Percentiles rank a stretch among this genome's conserved stretches.
Conservation (phyloP, 2,888 invertebrate genomes). For the Ichneumoninae sp. region DNA sequence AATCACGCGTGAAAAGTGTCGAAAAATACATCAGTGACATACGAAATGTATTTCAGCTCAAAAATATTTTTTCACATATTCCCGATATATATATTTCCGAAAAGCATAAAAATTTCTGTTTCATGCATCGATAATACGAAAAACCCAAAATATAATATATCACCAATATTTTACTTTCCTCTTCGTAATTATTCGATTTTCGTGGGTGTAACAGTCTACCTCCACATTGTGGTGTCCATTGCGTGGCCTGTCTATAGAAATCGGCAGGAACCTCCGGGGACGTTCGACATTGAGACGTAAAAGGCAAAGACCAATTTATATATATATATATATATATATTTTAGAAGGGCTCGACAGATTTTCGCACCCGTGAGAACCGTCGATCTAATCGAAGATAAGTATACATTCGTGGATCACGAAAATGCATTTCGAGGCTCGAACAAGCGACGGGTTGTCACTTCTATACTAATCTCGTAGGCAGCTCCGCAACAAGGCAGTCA, state of each 20-base stretch:
- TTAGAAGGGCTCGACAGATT: constrained; percentile 2
- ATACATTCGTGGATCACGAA: constrained; percentile 40
- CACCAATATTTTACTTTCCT: too few species aligned
- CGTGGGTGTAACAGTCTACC: too few species aligned
- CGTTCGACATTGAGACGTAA: constrained; percentile 5
- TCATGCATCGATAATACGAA: background rate
- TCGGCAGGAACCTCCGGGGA: background rate
- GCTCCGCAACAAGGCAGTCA: constrained; percentile 45
- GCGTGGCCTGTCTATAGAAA: background rate
- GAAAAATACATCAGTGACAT: too few species aligned
- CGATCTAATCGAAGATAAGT: constrained; percentile 36
- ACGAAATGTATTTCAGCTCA: too few species aligned
- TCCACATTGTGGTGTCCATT: background rate
- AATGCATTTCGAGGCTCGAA: constrained; percentile 71
- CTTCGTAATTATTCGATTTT: too few species aligned
- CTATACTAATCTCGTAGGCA: constrained; percentile 64
- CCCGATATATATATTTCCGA: too few species aligned
- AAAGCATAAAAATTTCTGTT: too few species aligned
- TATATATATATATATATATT: too few species aligned
- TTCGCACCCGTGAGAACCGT: constrained; percentile 17
- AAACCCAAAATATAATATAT: background rate
- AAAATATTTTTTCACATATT: background rate
- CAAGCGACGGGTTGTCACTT: constrained; percentile 66
- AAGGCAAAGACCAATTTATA: constrained; percentile 3
- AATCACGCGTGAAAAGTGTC: background rate